phyloP scores from a whole-genome alignment of 2,797 vertebrate species.

The Cynodonichthys magdalenae region DNA sequence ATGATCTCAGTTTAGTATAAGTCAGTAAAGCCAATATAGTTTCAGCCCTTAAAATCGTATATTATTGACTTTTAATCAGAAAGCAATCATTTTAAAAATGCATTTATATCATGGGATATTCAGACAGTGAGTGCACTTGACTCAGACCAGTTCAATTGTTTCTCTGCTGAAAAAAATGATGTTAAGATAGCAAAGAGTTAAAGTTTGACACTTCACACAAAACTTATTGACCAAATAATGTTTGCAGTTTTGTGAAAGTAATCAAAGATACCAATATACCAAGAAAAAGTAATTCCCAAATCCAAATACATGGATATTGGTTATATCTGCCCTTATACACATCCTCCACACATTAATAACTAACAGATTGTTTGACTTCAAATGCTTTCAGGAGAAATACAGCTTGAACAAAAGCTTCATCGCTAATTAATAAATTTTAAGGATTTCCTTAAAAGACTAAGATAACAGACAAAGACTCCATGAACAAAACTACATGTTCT shows the following conservation, averaged over 20 bases:
- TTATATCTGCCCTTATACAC: conserved; percentile 16
- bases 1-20: not conserved
- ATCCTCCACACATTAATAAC: not conserved
- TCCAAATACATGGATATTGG: not conserved
- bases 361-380: conserved; percentile 4
- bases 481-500: conserved; percentile 10
- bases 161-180: conserved; percentile 10
- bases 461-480: conserved; percentile 1
- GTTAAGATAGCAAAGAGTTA: conserved; percentile 20
- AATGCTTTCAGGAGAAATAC: conserved; percentile 10
- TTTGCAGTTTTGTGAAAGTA: conserved; percentile 5
- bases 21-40: not conserved
- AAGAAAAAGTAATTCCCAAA: not conserved
- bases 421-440: not conserved
- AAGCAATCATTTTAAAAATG: not conserved
- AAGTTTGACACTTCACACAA: conserved; percentile 1
- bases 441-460: not conserved
- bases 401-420: conserved; percentile 6
- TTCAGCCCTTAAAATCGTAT: not conserved
- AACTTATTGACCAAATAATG: conserved; percentile 26
- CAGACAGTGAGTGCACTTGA: not conserved
- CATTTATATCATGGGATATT: conserved; percentile 3
- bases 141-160: conserved; percentile 5
- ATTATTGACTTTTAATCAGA: not conserved
- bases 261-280: conserved; percentile 13